Evolutionary conservation across 2,888 invertebrate genomes (phyloP), one percentile per base, ranked within the genome.

Genomic region (Pachycephus smyrnensis): DNA sequence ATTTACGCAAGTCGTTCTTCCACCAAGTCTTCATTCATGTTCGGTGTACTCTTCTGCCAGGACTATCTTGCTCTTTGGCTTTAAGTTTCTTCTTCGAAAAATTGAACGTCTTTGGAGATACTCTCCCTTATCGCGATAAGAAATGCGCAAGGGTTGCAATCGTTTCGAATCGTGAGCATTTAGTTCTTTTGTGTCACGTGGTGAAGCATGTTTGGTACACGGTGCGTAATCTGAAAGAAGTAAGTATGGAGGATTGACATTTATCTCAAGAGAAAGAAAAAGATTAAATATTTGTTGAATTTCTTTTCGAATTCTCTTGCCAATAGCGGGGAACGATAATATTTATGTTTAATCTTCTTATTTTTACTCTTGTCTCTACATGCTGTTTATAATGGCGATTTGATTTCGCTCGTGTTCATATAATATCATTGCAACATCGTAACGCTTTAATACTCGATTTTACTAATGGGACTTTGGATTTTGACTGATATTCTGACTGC

Each of bases 11-110:
- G 79, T 81, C 79, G 78, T 78, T 81, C 83, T 82, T 80, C 77
- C 36, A 73, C 73, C 76, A 15, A 77, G 79, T 3, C 80, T 86
- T 84, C 85, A 87, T 87, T 88, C 86, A 86, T 87, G 84, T 84
- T 79, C 83, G 79, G 83, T 77, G 75, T 78, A 81, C 78, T 82
- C 81, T 80, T 76, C 79, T 37, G 81, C 75, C 81, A 82, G 79
- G 71, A 55, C 55, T 55, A 23, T 0, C 23, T 55, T 55, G 55
- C 55, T 55, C 55, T 23, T 55, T 55, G 55, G 23, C 23, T 55
- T 55, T 55, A 0, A 1, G 9, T 9, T 55, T 55, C 9, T 23
- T 9, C 23, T 2, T 37, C 33, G 12, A 23, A 55, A 2, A 55
- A 9, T 55, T 23, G 55, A 0, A 9, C 23, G 23, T 23, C 55